Base-by-base conservation (phyloP, 2,113 vertebrate genomes). In the Calonectris borealis region DNA sequence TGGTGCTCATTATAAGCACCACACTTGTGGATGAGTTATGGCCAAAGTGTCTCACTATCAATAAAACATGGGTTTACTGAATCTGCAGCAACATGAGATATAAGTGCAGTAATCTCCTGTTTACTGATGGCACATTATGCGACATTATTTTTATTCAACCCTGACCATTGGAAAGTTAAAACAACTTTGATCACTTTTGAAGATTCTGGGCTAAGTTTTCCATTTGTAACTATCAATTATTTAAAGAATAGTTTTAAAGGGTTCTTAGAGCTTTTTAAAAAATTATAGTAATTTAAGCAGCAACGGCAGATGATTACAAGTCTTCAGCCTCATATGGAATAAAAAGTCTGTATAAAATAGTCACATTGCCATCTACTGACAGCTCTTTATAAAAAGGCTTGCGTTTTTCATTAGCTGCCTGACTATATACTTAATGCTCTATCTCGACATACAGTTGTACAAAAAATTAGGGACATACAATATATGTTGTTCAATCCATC, bases 341-440 rank as follows among this genome's bases (percentile, higher is more conserved):
- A 94, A 95, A 91, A 97, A 96, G 32, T 54, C 58, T 51, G 80
- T 97, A 91, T 93, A 97, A 97, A 98, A 97, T 26, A 98, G 98
- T 97, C 94, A 98, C 98, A 98, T 98, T 98, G 98, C 98, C 98
- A 98, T 98, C 98, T 98, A 98, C 97, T 98, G 98, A 98, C 97
- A 96, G 77, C 10, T 97, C 92, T 95, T 96, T 94, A 97, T 83
- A 98, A 96, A 92, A 97, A 71, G 27, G 54, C 48, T 95, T 62
- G 38, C 11, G n/a, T 91, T 95, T 95, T 89, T 94, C 75, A 94
- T 95, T 90, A 97, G 80, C 75, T 80, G 55, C 44, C 83, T 93
- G 91, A 91, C 69, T 95, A 26, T 75, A 46, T 9, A 85, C 70
- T 96, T 97, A 93, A 93, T 55, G 48, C 87, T 94, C 61, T 92